A percentile compares a stretch with the other conserved stretches of the same genome.
phyloP scores from a whole-genome alignment of 2,113 vertebrate species.

The Istiophorus platypterus region DNA sequence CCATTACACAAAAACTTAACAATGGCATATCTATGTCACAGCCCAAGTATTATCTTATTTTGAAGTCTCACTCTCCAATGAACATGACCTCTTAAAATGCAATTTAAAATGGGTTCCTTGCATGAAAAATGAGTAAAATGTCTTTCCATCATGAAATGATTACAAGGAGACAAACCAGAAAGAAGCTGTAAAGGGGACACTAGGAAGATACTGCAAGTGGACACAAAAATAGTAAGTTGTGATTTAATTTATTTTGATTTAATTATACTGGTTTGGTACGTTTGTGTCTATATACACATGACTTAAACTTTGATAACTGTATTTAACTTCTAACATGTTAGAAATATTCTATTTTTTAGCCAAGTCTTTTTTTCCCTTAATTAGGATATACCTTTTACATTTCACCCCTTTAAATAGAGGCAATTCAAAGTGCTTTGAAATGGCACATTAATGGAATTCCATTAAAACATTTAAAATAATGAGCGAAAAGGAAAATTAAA shows the following conservation, averaged over 20 bases:
- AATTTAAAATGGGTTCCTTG: conserved; percentile 10
- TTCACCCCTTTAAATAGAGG: too few relatives aligned
- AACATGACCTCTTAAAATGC: conserved; percentile 27
- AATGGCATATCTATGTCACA: neutral
- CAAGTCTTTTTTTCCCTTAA: neutral
- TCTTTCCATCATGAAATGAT: conserved; percentile 4
- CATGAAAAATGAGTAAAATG: conserved; percentile 14
- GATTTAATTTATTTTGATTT: too few relatives aligned
- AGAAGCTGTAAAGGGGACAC: neutral
- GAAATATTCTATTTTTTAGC: neutral
- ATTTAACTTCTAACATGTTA: neutral
- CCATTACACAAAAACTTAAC: neutral
- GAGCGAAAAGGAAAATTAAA: neutral
- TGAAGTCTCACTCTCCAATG: conserved; percentile 3
- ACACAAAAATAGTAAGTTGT: conserved; percentile 10
- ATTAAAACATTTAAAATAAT: neutral
- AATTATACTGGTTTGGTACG: conserved; percentile 9
- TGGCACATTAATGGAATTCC: too few relatives aligned
- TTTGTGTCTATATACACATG: neutral
- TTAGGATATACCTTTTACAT: neutral
- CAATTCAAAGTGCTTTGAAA: too few relatives aligned
- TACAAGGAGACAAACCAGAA: conserved; percentile 20
- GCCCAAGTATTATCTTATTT: conserved; percentile 3
- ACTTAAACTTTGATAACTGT: neutral
- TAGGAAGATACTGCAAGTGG: neutral